Evolutionary conservation across 2,888 invertebrate genomes (phyloP), one percentile per base, ranked within the genome.

Genomic region (Lasioglossum malachurum): DNA sequence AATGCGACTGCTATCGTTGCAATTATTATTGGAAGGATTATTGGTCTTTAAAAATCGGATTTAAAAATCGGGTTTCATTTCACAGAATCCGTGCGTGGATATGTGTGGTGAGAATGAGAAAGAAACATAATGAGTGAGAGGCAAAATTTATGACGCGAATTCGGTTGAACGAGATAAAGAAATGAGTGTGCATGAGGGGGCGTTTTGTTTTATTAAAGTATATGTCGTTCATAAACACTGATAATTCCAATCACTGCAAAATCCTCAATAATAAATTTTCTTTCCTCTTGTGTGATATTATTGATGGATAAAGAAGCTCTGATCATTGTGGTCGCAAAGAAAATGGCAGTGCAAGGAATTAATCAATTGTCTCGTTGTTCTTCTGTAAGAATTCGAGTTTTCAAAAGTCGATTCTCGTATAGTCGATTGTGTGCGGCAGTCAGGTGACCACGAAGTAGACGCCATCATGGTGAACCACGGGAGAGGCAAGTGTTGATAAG

Each of bases 1-100:
- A 90, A 90, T 88, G 78, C 78, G 84, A 75, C 87, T 85, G 86
- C 90, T 90, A 90, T 87, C 89, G 75, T 79, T 89, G 75, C 72
- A 80, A 75, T 80, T 23, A 75, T 38, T 23, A 74, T 7, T 49
- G 7, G 19, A 2, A 5, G 49, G 49, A 53, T 53, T 23, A 23
- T 53, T 10, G 53, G 23, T 53, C 23, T 53, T 2, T 8, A 23
- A 23, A 23, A 23, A 23, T 23, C 19, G 23, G 53, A 53, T 53
- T 53, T 53, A 8, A 3, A 23, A 23, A 53, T 23, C 23, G 0
- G 16, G 46, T 4, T 16, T 46, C 16, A 16, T 46, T 46, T 46
- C 16, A 46, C 16, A 71, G 12, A 12, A 44, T 2, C 44, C 12
- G 44, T 44, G 44, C 3, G 44, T 44, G 44, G 12, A 44, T 44